Conservation (phyloP, 2,113 vertebrate genomes). For the Pelvicachromis taeniatus region DNA sequence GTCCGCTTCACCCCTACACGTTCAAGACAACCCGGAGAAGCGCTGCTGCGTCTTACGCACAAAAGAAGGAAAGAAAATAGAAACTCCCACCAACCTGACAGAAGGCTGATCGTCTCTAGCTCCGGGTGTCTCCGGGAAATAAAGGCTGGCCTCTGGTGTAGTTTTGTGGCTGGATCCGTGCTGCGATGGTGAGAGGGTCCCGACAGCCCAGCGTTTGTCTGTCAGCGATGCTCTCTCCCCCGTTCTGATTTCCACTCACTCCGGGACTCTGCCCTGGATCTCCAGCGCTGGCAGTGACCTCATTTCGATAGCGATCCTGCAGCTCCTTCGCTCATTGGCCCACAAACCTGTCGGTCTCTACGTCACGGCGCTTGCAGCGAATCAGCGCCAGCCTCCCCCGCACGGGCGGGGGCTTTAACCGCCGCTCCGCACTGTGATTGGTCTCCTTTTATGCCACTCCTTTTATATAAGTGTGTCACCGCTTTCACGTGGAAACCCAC, state of each 20-base stretch:
- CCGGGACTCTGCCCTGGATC: constrained; percentile 30
- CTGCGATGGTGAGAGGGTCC: accelerated
- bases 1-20: background rate
- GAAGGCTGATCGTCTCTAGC: background rate
- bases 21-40: background rate
- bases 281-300: constrained; percentile 52
- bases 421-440: constrained; percentile 15
- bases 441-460: constrained; percentile 44
- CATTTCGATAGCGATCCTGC: constrained; percentile 32
- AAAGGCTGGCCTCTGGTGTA: background rate
- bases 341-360: background rate
- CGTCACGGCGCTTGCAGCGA: background rate
- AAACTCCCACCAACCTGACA: constrained; percentile 30
- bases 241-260: background rate
- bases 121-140: background rate
- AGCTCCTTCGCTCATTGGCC: constrained; percentile 48
- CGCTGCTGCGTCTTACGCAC: background rate
- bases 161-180: background rate
- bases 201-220: background rate
- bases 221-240: constrained; percentile 15
- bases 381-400: background rate
- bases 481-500: constrained; percentile 83
- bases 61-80: background rate
- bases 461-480: constrained; percentile 84
- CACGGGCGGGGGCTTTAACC: accelerated